Percentiles rank a stretch among this genome's conserved stretches.
Evolutionary conservation across 2,797 vertebrate species (phyloP).

Genomic region (Siniperca undulata): DNA sequence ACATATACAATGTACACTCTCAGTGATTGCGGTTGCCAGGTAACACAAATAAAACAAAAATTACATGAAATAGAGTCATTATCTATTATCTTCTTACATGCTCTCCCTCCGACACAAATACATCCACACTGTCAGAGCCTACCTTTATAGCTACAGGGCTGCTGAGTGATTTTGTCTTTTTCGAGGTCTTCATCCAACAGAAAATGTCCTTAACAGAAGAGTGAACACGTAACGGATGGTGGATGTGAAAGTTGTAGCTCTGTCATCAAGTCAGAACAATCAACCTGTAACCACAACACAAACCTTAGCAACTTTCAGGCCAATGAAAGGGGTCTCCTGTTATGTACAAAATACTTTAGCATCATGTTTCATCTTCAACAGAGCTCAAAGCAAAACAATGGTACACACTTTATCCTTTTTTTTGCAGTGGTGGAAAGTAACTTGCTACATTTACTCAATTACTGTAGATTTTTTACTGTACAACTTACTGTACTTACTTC

Average conservation of each 20-base stretch:
- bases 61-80: constrained; percentile 39
- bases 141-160: constrained; percentile 57
- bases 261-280: constrained; percentile 23
- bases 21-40: constrained; percentile 65
- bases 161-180: constrained; percentile 42
- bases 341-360: constrained; percentile 14
- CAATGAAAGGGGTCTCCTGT: constrained; percentile 3
- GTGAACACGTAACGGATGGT: constrained; percentile 4
- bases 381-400: constrained; percentile 21
- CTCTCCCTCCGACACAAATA: constrained; percentile 35
- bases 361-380: constrained; percentile 35
- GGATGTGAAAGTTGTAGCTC: constrained; percentile 22
- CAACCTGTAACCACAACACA: constrained; percentile 81
- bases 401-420: background rate
- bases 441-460: background rate
- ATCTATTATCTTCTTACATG: constrained; percentile 40
- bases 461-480: background rate
- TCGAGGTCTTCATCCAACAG: constrained; percentile 65
- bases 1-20: constrained; percentile 33
- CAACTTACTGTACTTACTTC: background rate
- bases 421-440: background rate
- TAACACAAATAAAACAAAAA: constrained; percentile 49
- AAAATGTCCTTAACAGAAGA: constrained; percentile 27
- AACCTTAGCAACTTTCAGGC: constrained; percentile 62
- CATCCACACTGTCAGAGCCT: constrained; percentile 44